Conservation (phyloP, 2,113 vertebrate species). For the Corvus cornix region DNA sequence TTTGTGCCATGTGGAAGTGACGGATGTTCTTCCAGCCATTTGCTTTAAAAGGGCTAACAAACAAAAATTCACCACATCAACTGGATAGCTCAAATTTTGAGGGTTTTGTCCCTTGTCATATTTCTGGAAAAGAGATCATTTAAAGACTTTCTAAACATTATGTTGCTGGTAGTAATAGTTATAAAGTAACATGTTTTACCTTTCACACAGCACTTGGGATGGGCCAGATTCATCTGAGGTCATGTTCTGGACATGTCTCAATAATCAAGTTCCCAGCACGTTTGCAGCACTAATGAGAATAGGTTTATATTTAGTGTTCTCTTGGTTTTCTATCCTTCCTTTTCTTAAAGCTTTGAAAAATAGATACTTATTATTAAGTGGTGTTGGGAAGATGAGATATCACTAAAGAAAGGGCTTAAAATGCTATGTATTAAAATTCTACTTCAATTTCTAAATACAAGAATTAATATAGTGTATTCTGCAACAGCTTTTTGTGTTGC, state of each 20-base stretch:
- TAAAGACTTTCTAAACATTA: background rate
- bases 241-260: conserved; percentile 30
- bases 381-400: background rate
- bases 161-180: background rate
- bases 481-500: background rate
- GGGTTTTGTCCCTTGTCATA: background rate
- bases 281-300: conserved; percentile 29
- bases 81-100: background rate
- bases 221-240: conserved; percentile 28
- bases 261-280: background rate
- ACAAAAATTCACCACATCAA: background rate
- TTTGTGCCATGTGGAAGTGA: background rate
- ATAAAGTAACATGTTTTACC: background rate
- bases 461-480: background rate
- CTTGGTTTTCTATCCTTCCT: background rate
- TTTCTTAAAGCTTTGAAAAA: background rate
- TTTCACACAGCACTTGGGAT: background rate
- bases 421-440: background rate
- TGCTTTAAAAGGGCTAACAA: background rate
- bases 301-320: background rate
- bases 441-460: background rate
- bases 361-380: background rate
- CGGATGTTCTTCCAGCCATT: background rate
- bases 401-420: background rate
- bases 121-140: background rate